Base-by-base conservation (phyloP, 1,140 invertebrate species). In the Drosophila subpulchrella region DNA sequence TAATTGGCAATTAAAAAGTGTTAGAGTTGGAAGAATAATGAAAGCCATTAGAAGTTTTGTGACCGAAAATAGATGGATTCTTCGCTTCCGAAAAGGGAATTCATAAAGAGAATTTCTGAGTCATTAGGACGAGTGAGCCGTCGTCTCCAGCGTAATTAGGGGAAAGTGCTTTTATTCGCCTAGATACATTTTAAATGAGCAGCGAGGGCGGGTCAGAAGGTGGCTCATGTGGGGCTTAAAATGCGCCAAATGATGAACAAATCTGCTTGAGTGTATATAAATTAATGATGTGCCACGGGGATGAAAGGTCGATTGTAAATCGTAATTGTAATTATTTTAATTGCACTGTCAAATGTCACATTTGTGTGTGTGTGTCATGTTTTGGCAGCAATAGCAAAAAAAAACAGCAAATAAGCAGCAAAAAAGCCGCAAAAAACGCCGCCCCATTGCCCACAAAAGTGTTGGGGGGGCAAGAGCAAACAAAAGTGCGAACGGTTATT, bases 401-500 rank as follows among this genome's bases (percentile, higher is more conserved):
- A 38, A 7, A 38, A 32, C 32, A 13, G 20, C 27, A 17, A 2
- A 27, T 30, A 42, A 39, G 6, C 39, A 6, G n/a, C 12, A 46
- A 65, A 65, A 20, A 47, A 32, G 48, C 46, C 46, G 20, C 63
- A 63, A 38, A 63, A 51, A 51, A 48, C 34, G 38, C n/a, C 27
- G 38, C 38, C 60, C 46, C 65, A 51, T 63, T 15, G 60, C 50
- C 67, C 50, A 47, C 67, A 56, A 57, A 71, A 71, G 63, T 71
- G 65, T 71, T 70, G 1, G 27, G 20, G 41, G 36, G 51, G 51
- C 51, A 47, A 70, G 38, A 56, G 66, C 71, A 82, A 81, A 82
- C 73, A 80, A 88, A 84, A 78, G 84, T 88, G 84, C 77, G 76
- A 89, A 84, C 68, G 80, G 88, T 88, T 88, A 88, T 88, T 88